These are phyloP conservation scores for Luffia ferchaultella DNA, from an alignment of 2,888 invertebrate genomes.

Conservation along the genomic window DNA sequence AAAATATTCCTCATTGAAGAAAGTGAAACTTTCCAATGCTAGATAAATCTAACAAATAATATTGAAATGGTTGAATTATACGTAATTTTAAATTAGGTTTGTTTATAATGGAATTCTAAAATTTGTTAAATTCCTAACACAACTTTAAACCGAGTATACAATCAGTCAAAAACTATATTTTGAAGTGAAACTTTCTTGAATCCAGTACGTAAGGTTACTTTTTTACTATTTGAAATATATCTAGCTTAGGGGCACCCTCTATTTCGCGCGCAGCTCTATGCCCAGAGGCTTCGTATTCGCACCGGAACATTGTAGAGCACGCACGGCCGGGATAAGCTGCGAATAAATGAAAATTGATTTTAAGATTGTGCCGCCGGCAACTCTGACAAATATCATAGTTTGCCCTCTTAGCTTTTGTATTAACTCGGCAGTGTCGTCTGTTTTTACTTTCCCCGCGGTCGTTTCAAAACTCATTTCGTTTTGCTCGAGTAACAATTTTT, in stretches of 20 bases:
- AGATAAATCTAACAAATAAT: too few relatives aligned
- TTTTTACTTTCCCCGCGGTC: slow-evolving; percentile 8
- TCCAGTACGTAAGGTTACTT: too few relatives aligned
- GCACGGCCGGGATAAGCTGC: slow-evolving; percentile 56
- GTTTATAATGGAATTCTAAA: too few relatives aligned
- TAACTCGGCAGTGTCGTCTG: slow-evolving; percentile 20
- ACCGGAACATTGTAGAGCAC: slow-evolving; percentile 29
- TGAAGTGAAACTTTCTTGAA: too few relatives aligned
- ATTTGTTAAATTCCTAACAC: too few relatives aligned
- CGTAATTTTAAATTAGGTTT: too few relatives aligned
- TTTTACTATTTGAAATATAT: not conserved
- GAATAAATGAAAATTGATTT: slow-evolving; percentile 67
- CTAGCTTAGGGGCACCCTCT: not conserved
- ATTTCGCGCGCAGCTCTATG: slow-evolving; percentile 9
- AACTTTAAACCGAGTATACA: too few relatives aligned
- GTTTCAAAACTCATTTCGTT: not conserved
- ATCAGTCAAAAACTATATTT: too few relatives aligned
- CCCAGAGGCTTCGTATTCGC: slow-evolving; percentile 9
- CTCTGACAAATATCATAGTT: slow-evolving; percentile 57
- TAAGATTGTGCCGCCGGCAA: slow-evolving; percentile 46
- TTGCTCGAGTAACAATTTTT: not conserved
- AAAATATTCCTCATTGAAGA: too few relatives aligned
- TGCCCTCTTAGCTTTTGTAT: slow-evolving; percentile 24
- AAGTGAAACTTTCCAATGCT: too few relatives aligned
- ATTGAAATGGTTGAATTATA: too few relatives aligned